Conservation (phyloP, 2,888 invertebrate species). For the Cerceris ruficornis region DNA sequence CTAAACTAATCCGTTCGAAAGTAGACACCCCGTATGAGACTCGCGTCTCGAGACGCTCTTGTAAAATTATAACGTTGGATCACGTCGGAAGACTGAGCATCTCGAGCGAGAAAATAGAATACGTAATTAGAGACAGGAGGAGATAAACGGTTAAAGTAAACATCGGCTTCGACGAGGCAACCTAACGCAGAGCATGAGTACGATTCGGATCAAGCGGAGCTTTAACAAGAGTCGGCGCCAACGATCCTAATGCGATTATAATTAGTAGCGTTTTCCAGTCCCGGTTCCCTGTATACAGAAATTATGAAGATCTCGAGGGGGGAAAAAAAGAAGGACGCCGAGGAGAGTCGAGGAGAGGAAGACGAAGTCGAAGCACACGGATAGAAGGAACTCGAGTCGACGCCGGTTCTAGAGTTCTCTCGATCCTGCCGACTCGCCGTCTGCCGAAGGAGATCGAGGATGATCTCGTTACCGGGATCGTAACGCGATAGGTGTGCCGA, state of each 20-base stretch:
- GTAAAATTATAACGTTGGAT: too few species aligned
- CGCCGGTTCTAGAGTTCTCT: constrained; percentile 46
- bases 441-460: constrained; percentile 43
- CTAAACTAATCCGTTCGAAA: too few species aligned
- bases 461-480: constrained; percentile 69
- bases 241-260: constrained; percentile 67
- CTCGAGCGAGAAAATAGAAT: constrained; percentile 22
- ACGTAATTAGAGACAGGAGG: constrained; percentile 30
- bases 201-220: constrained; percentile 39
- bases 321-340: too few species aligned
- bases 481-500: constrained; percentile 65
- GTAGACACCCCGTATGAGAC: too few species aligned
- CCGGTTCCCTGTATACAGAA: constrained; percentile 39
- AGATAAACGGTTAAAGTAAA: constrained; percentile 37
- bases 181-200: constrained; percentile 15
- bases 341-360: too few species aligned
- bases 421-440: constrained; percentile 33
- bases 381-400: constrained; percentile 48
- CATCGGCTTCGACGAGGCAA: constrained; percentile 25
- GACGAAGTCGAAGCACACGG: constrained; percentile 44
- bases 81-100: neutral
- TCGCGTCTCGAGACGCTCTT: too few species aligned
- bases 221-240: constrained; percentile 44
- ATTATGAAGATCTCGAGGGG: constrained; percentile 47
- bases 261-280: constrained; percentile 64